These are phyloP conservation scores for Quadroppia sp. DNA, from an alignment of 2,888 invertebrate genomes.

Conservation along the genomic window DNA sequence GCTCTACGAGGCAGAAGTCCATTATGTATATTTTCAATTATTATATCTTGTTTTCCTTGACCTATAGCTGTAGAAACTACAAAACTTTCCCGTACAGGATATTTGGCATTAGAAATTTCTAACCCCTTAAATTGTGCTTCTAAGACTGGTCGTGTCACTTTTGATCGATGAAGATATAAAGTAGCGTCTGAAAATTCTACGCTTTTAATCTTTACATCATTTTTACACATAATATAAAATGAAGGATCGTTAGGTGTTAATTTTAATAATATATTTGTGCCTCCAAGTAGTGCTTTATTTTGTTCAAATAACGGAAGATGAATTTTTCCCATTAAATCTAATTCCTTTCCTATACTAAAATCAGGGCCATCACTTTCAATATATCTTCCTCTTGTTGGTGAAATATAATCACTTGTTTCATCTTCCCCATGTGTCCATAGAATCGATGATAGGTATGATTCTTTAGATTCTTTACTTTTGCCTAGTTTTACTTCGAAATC, in stretches of 20 bases:
- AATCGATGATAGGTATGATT: background rate
- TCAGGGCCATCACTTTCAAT: background rate
- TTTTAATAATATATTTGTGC: background rate
- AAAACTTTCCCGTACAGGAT: slow-evolving; percentile 19
- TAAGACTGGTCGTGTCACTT: background rate
- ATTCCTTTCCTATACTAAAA: background rate
- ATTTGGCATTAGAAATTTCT: background rate
- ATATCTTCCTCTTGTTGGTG: no score
- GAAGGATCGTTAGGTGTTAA: background rate
- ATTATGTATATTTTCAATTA: slow-evolving; percentile 18
- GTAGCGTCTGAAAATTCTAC: background rate
- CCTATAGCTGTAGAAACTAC: background rate
- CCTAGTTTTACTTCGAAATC: slow-evolving; percentile 8
- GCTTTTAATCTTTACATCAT: background rate
- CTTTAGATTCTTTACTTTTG: background rate
- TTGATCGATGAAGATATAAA: background rate
- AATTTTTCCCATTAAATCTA: slow-evolving; percentile 1
- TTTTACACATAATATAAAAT: slow-evolving; percentile 2
- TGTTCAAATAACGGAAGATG: slow-evolving; percentile 10
- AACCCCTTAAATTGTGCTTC: slow-evolving; percentile 16
- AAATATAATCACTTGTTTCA: background rate
- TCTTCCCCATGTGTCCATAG: background rate
- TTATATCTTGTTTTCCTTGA: background rate
- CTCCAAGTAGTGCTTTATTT: background rate
- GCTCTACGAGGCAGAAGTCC: slow-evolving; percentile 23